A percentile compares a stretch with the other conserved stretches of the same genome.
phyloP scores from a whole-genome alignment of 2,888 invertebrate species.

The Limnephilus marmoratus region DNA sequence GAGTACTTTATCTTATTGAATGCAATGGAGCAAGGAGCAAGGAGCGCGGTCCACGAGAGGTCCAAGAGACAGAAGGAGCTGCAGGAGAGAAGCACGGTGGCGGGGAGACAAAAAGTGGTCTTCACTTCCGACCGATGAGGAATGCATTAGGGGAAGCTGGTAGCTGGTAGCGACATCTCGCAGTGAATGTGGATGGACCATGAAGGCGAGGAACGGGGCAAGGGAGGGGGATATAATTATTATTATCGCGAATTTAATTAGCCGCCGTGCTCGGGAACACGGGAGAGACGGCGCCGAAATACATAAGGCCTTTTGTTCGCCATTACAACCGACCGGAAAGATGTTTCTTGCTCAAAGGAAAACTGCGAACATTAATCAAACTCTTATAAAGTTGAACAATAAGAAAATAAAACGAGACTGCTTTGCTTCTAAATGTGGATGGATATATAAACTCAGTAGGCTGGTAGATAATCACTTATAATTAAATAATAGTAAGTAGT shows the following conservation, averaged over 20 bases:
- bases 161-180: conserved; percentile 15
- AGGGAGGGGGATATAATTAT: not conserved
- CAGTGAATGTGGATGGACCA: not conserved
- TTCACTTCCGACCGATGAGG: conserved; percentile 60
- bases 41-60: conserved; percentile 21
- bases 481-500: not conserved
- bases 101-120: conserved; percentile 62
- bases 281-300: not conserved
- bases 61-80: not conserved
- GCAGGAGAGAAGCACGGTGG: not conserved
- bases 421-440: not conserved
- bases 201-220: conserved; percentile 13
- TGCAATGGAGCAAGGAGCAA: conserved; percentile 18
- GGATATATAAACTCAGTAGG: not conserved
- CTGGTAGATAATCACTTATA: not conserved
- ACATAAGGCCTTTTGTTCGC: not conserved
- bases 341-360: not conserved
- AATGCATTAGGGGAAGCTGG: conserved; percentile 49
- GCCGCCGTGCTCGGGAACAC: conserved; percentile 35
- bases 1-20: conserved; percentile 24
- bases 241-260: conserved; percentile 59
- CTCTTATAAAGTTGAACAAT: not conserved
- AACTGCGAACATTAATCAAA: not conserved
- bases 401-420: not conserved
- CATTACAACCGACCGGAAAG: not conserved